A percentile compares a stretch with the other conserved stretches of the same genome.
These are phyloP conservation scores for Herpailurus yagouaroundi DNA, from an alignment of 2,113 vertebrate genomes.

Conservation along the genomic window DNA sequence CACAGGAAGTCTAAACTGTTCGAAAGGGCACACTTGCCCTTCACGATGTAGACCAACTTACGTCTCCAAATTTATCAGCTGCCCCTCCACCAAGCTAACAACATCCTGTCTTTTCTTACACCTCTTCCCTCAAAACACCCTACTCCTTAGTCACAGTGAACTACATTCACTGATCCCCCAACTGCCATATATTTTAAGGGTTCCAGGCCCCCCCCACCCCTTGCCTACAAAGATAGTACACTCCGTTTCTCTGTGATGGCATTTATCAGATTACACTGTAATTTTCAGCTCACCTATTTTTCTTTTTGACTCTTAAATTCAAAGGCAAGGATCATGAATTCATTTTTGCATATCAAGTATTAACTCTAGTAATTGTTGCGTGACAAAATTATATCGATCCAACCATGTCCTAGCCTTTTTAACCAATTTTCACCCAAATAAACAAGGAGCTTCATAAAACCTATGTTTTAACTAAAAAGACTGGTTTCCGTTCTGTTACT, in stretches of 20 bases:
- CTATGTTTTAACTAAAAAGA: slow-evolving; percentile 43
- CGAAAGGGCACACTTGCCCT: not conserved
- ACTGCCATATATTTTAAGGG: not conserved
- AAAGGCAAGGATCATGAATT: not conserved
- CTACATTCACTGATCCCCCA: not conserved
- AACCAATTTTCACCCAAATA: slow-evolving; percentile 12
- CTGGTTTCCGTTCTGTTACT: slow-evolving; percentile 3
- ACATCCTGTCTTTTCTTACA: not conserved
- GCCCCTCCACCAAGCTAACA: not conserved
- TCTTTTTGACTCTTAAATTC: not conserved
- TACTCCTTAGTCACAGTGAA: not conserved
- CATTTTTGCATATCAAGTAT: not conserved
- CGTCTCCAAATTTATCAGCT: not conserved
- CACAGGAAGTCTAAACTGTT: not conserved
- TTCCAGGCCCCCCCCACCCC: not conserved
- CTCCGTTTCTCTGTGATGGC: not conserved
- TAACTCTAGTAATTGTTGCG: not conserved
- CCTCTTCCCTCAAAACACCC: not conserved
- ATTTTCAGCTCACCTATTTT: not conserved
- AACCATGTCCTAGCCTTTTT: slow-evolving; percentile 2
- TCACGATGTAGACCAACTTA: not conserved
- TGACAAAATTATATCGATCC: slow-evolving; percentile 32
- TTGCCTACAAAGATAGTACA: not conserved
- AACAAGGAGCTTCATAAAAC: slow-evolving; percentile 61
- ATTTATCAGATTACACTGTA: not conserved